A percentile compares a stretch with the other conserved stretches of the same genome.
Evolutionary conservation across 2,888 invertebrate genomes (phyloP).

Genomic region (Hoplodrina ambigua): DNA sequence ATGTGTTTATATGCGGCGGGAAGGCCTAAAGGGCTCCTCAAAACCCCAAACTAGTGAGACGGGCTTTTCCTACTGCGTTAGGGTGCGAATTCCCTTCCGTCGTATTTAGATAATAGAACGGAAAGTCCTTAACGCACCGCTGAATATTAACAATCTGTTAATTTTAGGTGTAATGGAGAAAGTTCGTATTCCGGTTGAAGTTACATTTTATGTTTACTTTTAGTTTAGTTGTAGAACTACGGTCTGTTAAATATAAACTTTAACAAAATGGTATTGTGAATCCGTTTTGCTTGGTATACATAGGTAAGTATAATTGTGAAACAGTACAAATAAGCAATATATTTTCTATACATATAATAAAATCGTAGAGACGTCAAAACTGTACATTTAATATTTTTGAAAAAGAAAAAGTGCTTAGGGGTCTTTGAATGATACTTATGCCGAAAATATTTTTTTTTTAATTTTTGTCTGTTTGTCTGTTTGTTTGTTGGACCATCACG

Average conservation of each 20-base stretch:
- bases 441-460: no score
- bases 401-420: no score
- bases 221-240: slow-evolving; percentile 19
- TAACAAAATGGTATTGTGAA: slow-evolving; percentile 3
- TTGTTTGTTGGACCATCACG: no score
- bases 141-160: slow-evolving; percentile 59
- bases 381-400: no score
- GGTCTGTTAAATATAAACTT: slow-evolving; percentile 26
- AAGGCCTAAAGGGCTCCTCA: slow-evolving; percentile 1
- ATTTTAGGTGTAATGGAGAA: slow-evolving; percentile 54
- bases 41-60: slow-evolving; percentile 4
- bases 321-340: no score
- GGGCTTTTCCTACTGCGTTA: slow-evolving; percentile 15
- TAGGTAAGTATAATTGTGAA: neutral
- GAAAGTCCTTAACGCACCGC: slow-evolving; percentile 36
- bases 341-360: no score
- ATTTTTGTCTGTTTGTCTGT: no score
- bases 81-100: slow-evolving; percentile 20
- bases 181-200: slow-evolving; percentile 52
- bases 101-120: slow-evolving; percentile 51
- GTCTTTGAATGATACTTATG: no score
- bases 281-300: slow-evolving; percentile 1
- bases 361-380: no score
- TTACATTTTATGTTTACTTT: slow-evolving; percentile 55
- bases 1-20: neutral